A percentile compares a stretch with the other conserved stretches of the same genome.
Evolutionary conservation across 2,888 invertebrate genomes (phyloP).

Genomic region (Selenia dentaria): DNA sequence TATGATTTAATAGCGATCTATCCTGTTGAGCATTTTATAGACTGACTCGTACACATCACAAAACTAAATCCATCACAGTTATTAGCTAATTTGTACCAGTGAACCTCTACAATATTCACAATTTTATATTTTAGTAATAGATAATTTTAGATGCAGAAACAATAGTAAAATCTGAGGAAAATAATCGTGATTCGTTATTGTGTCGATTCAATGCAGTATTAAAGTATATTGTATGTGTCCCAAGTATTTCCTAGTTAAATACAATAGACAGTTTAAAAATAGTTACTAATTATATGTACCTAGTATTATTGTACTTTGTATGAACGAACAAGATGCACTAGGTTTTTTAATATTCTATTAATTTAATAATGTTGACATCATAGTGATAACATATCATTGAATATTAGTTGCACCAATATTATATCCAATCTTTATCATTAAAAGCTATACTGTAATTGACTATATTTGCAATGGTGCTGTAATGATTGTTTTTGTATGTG

Average conservation of each 20-base stretch:
- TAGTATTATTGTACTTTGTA: conserved; percentile 58
- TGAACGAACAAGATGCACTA: conserved; percentile 43
- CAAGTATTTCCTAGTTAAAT: conserved; percentile 61
- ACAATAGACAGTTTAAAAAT: conserved; percentile 57
- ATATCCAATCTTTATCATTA: conserved; percentile 12
- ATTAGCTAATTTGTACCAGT: conserved; percentile 40
- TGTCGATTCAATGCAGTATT: conserved; percentile 72
- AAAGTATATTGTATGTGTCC: conserved; percentile 52
- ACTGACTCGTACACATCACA: conserved; percentile 70
- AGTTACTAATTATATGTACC: conserved; percentile 47
- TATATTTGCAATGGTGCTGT: too few species aligned
- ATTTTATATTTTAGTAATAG: conserved; percentile 44
- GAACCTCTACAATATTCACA: conserved; percentile 43
- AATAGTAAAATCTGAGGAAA: conserved; percentile 34
- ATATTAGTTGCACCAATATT: conserved; percentile 31
- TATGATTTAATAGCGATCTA: conserved; percentile 47
- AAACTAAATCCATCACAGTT: conserved; percentile 63
- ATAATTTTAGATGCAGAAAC: conserved; percentile 53
- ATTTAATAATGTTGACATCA: conserved; percentile 21
- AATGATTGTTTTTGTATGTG: too few species aligned
- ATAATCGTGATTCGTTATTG: conserved; percentile 50
- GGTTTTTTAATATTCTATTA: conserved; percentile 16
- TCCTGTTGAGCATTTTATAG: conserved; percentile 50
- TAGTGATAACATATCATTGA: conserved; percentile 33
- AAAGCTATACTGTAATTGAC: conserved; percentile 1